Evolutionary conservation across 1,140 invertebrate species (phyloP), one percentile per base, ranked within the genome.

Genomic region (Rhopalosiphum maidis): DNA sequence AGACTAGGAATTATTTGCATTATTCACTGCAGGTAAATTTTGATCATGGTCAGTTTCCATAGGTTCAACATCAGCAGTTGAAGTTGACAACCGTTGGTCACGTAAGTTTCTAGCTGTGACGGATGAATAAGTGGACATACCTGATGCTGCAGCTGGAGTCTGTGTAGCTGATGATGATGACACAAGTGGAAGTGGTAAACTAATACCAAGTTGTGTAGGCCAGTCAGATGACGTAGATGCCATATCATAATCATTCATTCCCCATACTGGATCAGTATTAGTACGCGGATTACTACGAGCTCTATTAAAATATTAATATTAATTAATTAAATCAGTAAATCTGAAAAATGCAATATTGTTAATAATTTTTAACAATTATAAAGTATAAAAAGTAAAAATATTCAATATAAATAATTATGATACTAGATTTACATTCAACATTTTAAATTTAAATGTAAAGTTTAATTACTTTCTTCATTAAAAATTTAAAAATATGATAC

Each of bases 11-110:
- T 93, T 51, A 55, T 93, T 93, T 55, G 91, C 43, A 37, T 93
- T 93, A 68, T 93, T 93, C 48, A 93, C 82, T 11, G 91, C 91
- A 30, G 91, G 91, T 93, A 93, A 30, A 86, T 93, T 93, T 93
- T 93, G 91, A 93, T 93, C 91, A 93, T 93, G 91, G 55, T 93
- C 91, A 86, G 91, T 93, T 37, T 93, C 91, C 91, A 93, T 93
- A 23, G 91, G 82, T 93, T 93, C 91, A 85, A 83, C 82, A 55
- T 93, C 48, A 93, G 68, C 35, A 54, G 91, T 55, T n/a, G 90
- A 35, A n/a, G 90, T 48, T 51, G 91, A 54, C 54, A 93, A 86
- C n/a, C 77, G 48, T 85, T 82, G 91, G 5, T 93, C 91, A 43
- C 82, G 91, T 54, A 85, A 85, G 23, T 93, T 93, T 55, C 91